Evolutionary conservation across 2,797 vertebrate genomes (phyloP).

Genomic region (Todus mexicanus): DNA sequence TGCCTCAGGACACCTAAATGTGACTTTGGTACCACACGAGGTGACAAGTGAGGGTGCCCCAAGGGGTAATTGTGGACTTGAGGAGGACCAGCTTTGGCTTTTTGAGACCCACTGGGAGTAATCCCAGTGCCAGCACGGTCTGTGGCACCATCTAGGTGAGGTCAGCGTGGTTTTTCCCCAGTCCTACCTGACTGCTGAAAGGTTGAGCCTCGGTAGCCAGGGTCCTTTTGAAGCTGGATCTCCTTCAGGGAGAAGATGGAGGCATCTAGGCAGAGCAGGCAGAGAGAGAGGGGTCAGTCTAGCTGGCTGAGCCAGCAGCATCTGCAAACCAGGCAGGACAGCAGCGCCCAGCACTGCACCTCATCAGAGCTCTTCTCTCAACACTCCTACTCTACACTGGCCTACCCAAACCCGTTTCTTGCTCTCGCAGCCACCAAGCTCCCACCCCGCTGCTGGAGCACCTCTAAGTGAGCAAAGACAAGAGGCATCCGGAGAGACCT

Average conservation of each 20-base stretch:
- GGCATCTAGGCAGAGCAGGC: slow-evolving; percentile 69
- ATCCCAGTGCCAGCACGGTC: not conserved
- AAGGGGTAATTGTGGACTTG: not conserved
- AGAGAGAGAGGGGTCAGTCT: not conserved
- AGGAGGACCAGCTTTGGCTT: not conserved
- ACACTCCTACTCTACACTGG: not conserved
- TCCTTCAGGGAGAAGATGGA: slow-evolving; percentile 93
- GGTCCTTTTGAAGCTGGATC: slow-evolving; percentile 92
- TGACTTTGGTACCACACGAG: not conserved
- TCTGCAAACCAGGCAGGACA: not conserved
- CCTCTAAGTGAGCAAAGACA: not conserved
- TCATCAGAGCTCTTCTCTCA: accelerated
- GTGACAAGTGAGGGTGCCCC: not conserved
- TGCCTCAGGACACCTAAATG: not conserved
- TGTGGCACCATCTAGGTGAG: not conserved
- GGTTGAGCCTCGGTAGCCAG: slow-evolving; percentile 85
- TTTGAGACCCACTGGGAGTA: not conserved
- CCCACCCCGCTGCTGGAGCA: not conserved
- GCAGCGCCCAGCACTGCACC: not conserved
- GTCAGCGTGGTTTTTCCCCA: accelerated
- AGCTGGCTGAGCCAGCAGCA: not conserved
- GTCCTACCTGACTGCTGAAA: slow-evolving; percentile 89
- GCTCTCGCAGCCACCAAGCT: not conserved
- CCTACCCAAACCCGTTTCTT: not conserved
- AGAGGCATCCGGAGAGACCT: not conserved